phyloP scores from a whole-genome alignment of 2,888 invertebrate genomes.

The Cephus sareptanus region DNA sequence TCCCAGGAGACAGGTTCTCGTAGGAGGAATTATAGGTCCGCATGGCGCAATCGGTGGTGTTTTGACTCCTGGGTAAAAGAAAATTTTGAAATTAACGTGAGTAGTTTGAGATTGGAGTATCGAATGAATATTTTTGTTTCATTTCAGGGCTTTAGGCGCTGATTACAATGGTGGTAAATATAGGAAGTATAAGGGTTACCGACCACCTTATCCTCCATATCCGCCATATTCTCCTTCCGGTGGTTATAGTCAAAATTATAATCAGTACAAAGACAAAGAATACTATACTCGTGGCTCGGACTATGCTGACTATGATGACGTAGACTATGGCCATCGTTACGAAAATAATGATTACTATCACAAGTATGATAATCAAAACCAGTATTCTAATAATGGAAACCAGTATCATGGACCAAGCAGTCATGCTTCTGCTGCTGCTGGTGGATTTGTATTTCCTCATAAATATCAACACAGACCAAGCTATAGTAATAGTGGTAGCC shows the following conservation, averaged over 20 bases:
- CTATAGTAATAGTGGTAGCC: background rate
- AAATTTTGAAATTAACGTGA: background rate
- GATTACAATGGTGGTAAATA: background rate
- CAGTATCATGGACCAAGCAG: background rate
- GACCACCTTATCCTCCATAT: constrained; percentile 28
- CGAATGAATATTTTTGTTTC: background rate
- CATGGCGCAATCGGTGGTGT: background rate
- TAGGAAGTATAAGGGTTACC: constrained; percentile 17
- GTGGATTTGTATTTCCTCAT: background rate
- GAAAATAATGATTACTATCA: background rate
- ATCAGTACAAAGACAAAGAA: constrained; percentile 23
- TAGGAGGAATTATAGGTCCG: background rate
- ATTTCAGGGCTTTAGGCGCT: background rate
- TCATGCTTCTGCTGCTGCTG: background rate
- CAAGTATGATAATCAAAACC: background rate
- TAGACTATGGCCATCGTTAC: background rate
- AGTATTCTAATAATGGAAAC: background rate
- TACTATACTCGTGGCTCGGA: constrained; percentile 20
- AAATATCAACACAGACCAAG: background rate
- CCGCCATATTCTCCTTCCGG: background rate
- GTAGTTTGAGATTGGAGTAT: background rate
- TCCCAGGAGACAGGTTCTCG: background rate
- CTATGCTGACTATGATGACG: background rate
- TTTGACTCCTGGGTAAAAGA: background rate
- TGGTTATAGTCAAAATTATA: background rate